Evolutionary conservation across 2,888 invertebrate genomes (phyloP).

Genomic region (Deilephila elpenor): DNA sequence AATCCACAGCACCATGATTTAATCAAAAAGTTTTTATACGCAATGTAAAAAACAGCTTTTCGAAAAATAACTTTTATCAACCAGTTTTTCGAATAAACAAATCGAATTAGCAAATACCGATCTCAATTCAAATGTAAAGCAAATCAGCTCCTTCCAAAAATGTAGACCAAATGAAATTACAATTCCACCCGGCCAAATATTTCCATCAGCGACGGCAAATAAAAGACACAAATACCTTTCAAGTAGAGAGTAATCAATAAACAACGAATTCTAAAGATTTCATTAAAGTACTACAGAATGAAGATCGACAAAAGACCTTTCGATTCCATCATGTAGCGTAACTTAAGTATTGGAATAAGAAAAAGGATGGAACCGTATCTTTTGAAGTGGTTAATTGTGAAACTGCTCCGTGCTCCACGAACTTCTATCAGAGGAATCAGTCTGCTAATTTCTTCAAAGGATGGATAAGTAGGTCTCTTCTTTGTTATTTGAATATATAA

Average conservation of each 20-base stretch:
- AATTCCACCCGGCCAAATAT: conserved; percentile 2
- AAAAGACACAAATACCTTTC: conserved; percentile 11
- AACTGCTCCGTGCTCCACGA: conserved; percentile 9
- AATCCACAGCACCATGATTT: no score
- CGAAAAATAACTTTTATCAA: no score
- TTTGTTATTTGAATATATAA: no score
- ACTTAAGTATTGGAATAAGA: conserved; percentile 42
- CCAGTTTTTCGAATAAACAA: background rate
- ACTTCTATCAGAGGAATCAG: background rate
- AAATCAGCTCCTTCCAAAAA: background rate
- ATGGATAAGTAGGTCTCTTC: background rate
- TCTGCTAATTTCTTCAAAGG: background rate
- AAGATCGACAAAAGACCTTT: conserved; percentile 35
- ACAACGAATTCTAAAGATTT: conserved; percentile 22
- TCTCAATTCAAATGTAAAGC: background rate
- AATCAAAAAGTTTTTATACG: no score
- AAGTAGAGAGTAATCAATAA: conserved; percentile 9
- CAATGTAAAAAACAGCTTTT: no score
- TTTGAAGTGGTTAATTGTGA: conserved; percentile 41
- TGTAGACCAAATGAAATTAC: background rate
- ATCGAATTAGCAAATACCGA: background rate
- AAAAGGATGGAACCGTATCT: conserved; percentile 46
- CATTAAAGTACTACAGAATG: conserved; percentile 17
- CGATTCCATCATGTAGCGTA: conserved; percentile 32
- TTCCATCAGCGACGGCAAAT: background rate